Evolutionary conservation across 2,888 invertebrate species (phyloP).

Genomic region (Girardia tigrina): DNA sequence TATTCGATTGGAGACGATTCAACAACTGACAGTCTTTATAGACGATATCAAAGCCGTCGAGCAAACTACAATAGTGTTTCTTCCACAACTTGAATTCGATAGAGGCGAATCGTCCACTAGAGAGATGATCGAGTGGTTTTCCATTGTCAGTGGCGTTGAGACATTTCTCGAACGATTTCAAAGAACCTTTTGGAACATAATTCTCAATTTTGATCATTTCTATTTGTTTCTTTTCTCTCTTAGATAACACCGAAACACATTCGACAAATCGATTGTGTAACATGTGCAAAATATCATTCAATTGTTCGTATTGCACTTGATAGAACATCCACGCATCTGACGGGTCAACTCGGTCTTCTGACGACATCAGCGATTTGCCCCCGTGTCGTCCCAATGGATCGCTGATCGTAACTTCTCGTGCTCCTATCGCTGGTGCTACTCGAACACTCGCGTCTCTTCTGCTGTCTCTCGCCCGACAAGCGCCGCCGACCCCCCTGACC

Average conservation of each 20-base stretch:
- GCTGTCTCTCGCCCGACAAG: too few relatives aligned
- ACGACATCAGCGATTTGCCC: not conserved
- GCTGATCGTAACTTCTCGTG: too few relatives aligned
- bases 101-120: not conserved
- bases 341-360: too few relatives aligned
- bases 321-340: not conserved
- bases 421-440: not conserved
- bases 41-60: conserved; percentile 30
- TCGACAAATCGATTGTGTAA: not conserved
- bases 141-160: not conserved
- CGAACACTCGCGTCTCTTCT: not conserved
- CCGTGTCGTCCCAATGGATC: not conserved
- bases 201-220: conserved; percentile 1
- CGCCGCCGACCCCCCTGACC: not conserved
- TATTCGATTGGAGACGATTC: not conserved
- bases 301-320: not conserved
- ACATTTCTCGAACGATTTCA: not conserved
- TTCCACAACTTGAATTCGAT: conserved; percentile 25
- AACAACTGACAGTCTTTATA: conserved; percentile 31
- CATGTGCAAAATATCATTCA: not conserved
- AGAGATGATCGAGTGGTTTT: too few relatives aligned
- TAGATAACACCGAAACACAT: not conserved
- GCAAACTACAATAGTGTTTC: conserved; percentile 25
- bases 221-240: not conserved
- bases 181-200: not conserved